Base-by-base conservation (phyloP, 2,888 invertebrate genomes). In the Phyllotreta cruciferae region DNA sequence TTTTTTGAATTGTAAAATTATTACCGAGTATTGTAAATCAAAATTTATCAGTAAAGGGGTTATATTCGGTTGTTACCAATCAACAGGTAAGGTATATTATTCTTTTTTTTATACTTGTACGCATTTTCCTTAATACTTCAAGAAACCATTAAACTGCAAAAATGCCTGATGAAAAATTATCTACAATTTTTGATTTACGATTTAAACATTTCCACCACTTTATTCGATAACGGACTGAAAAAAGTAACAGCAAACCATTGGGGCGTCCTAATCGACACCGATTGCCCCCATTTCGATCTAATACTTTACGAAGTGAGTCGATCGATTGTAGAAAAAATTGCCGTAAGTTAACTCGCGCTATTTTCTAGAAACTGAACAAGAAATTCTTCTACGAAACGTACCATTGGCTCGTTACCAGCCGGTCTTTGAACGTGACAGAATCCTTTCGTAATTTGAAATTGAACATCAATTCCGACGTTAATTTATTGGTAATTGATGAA, bases 381-480 rank as follows among this genome's bases (percentile, higher is more conserved):
- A 58, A 63, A 49, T 71, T 68, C 41, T 77, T 77, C 54, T 73
- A 68, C 62, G 78, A 73, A 62, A 78, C 77, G 1, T 79, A 79
- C 62, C 74, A 77, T 1, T 85, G 84, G 83, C 66, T 85, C 1
- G 70, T 84, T 24, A 66, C 79, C 1, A 77, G 82, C 0, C 50
- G 37, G 13, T 56, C 56, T 8, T 50, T 68, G 10, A 66, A 70
- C 42, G 79, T 79, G 5, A 62, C 69, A 0, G 62, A 76, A n/a
- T 66, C 68, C 39, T 73, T 85, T n/a, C 74, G 79, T 6, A 66
- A 71, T 6, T 79, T 81, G 58, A 78, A 80, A 2, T 71, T 85
- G 13, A 83, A 83, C 70, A 75, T 85, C 1, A 81, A 85, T 71
- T 82, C 84, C 0, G 84, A 85, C 70, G 74, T 85, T 3, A 80